A percentile compares a stretch with the other conserved stretches of the same genome.
These are phyloP conservation scores for Ctenochaetus hawaiiensis DNA, from an alignment of 2,797 vertebrate genomes.

Conservation along the genomic window DNA sequence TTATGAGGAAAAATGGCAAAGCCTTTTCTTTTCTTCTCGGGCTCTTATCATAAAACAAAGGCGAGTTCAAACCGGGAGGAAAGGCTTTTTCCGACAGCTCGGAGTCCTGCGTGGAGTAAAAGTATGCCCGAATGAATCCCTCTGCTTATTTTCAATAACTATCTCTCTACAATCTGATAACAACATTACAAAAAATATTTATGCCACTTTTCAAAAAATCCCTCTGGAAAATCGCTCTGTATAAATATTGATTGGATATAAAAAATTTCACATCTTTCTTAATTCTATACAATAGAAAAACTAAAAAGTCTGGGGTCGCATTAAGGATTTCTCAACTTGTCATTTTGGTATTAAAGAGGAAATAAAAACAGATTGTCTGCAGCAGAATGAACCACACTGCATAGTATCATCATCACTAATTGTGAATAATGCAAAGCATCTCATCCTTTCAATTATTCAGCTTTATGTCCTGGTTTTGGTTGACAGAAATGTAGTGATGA, in stretches of 20 bases:
- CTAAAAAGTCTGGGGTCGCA: slow-evolving; percentile 45
- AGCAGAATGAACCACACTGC: slow-evolving; percentile 66
- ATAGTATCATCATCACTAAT: slow-evolving; percentile 79
- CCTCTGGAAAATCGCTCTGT: slow-evolving; percentile 58
- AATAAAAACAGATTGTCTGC: slow-evolving; percentile 65
- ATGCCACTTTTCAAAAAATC: slow-evolving; percentile 54
- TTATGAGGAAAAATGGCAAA: slow-evolving; percentile 73
- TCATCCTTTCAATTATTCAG: slow-evolving; percentile 84
- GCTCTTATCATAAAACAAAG: slow-evolving; percentile 76
- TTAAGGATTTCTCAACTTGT: slow-evolving; percentile 57
- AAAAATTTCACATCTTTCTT: slow-evolving; percentile 64
- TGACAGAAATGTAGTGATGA: slow-evolving; percentile 79
- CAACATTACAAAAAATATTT: slow-evolving; percentile 67
- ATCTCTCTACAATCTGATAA: slow-evolving; percentile 48
- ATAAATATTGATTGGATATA: slow-evolving; percentile 80
- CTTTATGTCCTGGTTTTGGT: slow-evolving; percentile 81
- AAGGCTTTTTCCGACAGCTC: slow-evolving; percentile 66
- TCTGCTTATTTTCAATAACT: slow-evolving; percentile 61
- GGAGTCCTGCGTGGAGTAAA: slow-evolving; percentile 51
- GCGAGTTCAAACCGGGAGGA: slow-evolving; percentile 52
- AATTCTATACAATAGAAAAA: slow-evolving; percentile 63
- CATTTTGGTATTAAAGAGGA: slow-evolving; percentile 55
- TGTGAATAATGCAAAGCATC: slow-evolving; percentile 82
- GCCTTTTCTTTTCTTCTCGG: slow-evolving; percentile 61
- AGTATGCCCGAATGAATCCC: slow-evolving; percentile 54